Percentiles rank a stretch among this genome's conserved stretches.
These are phyloP conservation scores for Lasaia peninsularis DNA, from an alignment of 1,140 invertebrate species.

Conservation along the genomic window DNA sequence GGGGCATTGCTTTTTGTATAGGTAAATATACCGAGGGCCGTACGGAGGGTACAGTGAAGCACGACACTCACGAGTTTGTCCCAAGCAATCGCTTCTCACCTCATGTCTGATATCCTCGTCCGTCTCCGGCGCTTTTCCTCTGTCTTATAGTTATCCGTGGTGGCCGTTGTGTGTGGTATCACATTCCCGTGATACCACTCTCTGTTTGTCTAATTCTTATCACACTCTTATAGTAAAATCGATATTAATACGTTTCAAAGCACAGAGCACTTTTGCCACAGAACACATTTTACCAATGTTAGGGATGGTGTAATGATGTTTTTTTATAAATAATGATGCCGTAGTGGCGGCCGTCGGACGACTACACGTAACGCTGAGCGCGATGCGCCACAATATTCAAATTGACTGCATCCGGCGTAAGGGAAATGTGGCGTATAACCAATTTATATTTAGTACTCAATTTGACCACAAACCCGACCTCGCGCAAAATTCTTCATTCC, in stretches of 20 bases:
- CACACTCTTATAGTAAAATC: background rate
- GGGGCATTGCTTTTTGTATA: too few relatives aligned
- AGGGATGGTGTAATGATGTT: constrained; percentile 5
- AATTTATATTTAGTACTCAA: constrained; percentile 68
- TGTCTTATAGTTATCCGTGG: constrained; percentile 57
- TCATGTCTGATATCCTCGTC: constrained; percentile 69
- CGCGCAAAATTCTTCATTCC: constrained; percentile 21
- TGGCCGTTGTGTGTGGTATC: constrained; percentile 58
- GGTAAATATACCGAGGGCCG: too few relatives aligned
- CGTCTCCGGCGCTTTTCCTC: constrained; percentile 55
- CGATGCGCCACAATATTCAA: constrained; percentile 52
- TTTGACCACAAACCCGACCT: constrained; percentile 57
- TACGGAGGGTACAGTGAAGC: too few relatives aligned
- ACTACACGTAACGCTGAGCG: constrained; percentile 52
- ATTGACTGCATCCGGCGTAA: constrained; percentile 75
- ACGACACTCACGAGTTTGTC: too few relatives aligned
- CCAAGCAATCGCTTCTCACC: constrained; percentile 34
- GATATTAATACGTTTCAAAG: background rate
- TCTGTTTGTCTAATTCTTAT: background rate
- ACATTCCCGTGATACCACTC: constrained; percentile 71
- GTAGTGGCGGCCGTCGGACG: constrained; percentile 42
- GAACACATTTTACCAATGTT: background rate
- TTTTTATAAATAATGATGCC: constrained; percentile 28
- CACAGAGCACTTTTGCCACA: constrained; percentile 2
- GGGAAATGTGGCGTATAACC: constrained; percentile 74